Evolutionary conservation across 2,888 invertebrate species (phyloP).

Genomic region (Cephus runcator): DNA sequence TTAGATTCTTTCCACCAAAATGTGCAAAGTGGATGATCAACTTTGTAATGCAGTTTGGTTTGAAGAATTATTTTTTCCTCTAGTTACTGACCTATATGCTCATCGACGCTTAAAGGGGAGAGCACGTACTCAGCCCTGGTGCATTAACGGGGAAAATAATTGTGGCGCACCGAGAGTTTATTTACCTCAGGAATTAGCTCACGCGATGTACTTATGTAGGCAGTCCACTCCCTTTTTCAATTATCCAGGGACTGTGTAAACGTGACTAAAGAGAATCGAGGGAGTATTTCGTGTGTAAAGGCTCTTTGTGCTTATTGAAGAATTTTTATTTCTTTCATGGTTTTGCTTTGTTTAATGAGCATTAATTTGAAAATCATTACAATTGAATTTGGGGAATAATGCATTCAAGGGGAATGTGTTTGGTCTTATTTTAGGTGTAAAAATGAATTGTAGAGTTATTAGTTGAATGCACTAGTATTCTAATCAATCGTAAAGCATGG

Average conservation of each 20-base stretch:
- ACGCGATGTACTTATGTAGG: background rate
- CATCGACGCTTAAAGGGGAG: constrained; percentile 12
- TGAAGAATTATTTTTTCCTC: background rate
- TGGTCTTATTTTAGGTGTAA: background rate
- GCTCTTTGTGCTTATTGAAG: background rate
- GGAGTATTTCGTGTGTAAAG: background rate
- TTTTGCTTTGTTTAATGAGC: background rate
- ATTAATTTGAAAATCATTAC: background rate
- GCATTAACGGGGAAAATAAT: background rate
- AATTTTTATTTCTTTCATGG: background rate
- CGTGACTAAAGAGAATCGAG: background rate
- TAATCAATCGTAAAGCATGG: background rate
- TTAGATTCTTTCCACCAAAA: background rate
- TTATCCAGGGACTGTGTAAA: background rate
- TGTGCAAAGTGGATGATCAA: background rate
- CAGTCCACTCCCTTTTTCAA: background rate
- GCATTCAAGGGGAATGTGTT: background rate
- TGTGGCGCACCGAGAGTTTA: background rate
- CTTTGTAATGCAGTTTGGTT: background rate
- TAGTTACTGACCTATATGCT: constrained; percentile 16
- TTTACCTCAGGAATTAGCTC: background rate
- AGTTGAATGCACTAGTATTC: background rate
- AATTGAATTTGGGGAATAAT: background rate
- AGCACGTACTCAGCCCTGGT: background rate
- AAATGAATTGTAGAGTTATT: background rate